Conservation (phyloP, 2,797 vertebrate species). For the Periophthalmus magnuspinnatus region DNA sequence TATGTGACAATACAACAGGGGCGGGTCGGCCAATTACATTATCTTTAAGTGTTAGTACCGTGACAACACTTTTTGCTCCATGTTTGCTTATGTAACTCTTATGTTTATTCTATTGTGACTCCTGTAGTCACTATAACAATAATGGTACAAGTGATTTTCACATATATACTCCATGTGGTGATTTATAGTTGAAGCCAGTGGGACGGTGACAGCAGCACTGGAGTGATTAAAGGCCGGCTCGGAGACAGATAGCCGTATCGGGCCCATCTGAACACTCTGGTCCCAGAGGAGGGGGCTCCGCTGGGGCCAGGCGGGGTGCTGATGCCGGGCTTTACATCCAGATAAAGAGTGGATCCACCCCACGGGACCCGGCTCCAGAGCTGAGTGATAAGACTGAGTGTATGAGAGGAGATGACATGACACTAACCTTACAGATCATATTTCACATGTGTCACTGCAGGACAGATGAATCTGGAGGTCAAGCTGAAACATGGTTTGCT, state of each 20-base stretch:
- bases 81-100: no score
- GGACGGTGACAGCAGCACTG: constrained; percentile 3
- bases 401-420: constrained; percentile 9
- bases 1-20: no score
- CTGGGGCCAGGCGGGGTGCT: constrained; percentile 51
- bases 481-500: not conserved
- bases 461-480: not conserved
- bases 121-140: not conserved
- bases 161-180: not conserved
- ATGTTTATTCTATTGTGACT: no score
- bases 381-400: constrained; percentile 4
- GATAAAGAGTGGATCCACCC: constrained; percentile 38
- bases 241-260: constrained; percentile 32
- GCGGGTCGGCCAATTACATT: no score
- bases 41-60: no score
- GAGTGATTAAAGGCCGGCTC: constrained; percentile 6
- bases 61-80: no score
- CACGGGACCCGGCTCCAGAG: constrained; percentile 20
- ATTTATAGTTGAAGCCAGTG: not conserved
- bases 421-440: not conserved
- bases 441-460: not conserved
- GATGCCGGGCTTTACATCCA: constrained; percentile 23
- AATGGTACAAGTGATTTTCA: not conserved
- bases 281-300: constrained; percentile 29
- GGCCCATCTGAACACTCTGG: constrained; percentile 24